These are phyloP conservation scores for Amphibalanus amphitrite DNA, from an alignment of 1,140 invertebrate genomes.

Conservation along the genomic window DNA sequence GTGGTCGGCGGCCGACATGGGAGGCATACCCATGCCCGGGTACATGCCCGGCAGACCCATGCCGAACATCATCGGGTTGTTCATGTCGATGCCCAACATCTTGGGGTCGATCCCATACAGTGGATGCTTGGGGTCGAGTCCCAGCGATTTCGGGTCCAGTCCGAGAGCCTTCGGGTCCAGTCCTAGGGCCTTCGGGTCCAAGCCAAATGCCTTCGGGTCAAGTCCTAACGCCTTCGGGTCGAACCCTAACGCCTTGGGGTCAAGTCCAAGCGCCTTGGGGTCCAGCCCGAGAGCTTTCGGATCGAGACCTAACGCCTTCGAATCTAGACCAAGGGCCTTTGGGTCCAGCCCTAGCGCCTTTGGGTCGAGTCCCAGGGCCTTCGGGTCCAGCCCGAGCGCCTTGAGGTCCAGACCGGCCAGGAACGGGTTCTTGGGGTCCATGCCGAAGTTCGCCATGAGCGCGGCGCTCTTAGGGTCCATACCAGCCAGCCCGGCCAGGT, in stretches of 20 bases:
- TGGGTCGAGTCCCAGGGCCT: neutral
- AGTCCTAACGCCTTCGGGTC: constrained; percentile 14
- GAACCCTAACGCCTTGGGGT: constrained; percentile 5
- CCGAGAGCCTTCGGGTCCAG: constrained; percentile 18
- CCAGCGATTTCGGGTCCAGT: constrained; percentile 15
- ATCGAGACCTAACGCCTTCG: constrained; percentile 12
- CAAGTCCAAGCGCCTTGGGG: constrained; percentile 9
- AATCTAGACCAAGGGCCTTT: constrained; percentile 10
- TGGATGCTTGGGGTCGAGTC: constrained; percentile 13
- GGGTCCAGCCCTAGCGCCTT: constrained; percentile 9
- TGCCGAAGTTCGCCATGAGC: constrained; percentile 2
- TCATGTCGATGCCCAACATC: constrained; percentile 16
- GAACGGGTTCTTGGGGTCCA: constrained; percentile 9
- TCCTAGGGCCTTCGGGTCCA: neutral
- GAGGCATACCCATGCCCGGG: constrained; percentile 9
- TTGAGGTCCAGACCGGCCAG: constrained; percentile 13
- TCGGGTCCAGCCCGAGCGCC: constrained; percentile 13
- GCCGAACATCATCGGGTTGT: constrained; percentile 18
- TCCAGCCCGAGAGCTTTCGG: constrained; percentile 9
- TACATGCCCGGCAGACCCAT: constrained; percentile 17
- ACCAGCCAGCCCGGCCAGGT: constrained; percentile 1
- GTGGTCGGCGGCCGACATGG: neutral
- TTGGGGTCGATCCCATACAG: constrained; percentile 14
- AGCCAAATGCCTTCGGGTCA: constrained; percentile 11
- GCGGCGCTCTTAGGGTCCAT: constrained; percentile 13